Percentiles rank a stretch among this genome's conserved stretches.
Conservation (phyloP, 2,797 vertebrate species). For the Zonotrichia albicollis region DNA sequence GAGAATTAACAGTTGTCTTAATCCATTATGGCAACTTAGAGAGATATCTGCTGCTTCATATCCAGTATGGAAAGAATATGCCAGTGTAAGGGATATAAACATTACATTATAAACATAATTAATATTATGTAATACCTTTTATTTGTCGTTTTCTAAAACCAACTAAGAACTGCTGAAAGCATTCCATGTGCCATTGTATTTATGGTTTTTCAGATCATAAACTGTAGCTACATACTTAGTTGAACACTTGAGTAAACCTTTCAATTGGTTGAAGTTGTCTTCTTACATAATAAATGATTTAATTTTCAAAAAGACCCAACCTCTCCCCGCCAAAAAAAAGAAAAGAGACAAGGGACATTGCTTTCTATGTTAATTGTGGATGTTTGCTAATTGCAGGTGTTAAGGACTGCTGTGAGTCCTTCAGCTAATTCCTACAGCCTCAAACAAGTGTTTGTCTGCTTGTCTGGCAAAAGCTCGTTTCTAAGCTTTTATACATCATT, state of each 20-base stretch:
- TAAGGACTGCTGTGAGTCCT: neutral
- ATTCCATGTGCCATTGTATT: neutral
- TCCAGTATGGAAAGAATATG: neutral
- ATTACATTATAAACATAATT: too few species aligned
- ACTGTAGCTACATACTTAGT: neutral
- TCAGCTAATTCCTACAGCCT: neutral
- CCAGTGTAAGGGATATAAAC: neutral
- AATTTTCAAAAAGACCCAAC: neutral
- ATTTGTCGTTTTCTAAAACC: neutral
- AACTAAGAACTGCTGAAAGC: neutral
- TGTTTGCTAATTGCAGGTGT: neutral
- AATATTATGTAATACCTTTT: neutral
- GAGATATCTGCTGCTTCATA: neutral
- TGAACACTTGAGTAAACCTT: neutral
- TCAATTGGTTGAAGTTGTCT: neutral
- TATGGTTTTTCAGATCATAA: neutral
- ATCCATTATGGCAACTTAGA: neutral
- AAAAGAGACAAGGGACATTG: too few species aligned
- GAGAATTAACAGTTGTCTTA: neutral
- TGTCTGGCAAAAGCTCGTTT: neutral
- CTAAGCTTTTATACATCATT: neutral
- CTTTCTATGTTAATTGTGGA: neutral
- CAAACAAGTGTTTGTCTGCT: rapidly evolving
- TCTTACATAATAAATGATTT: neutral
- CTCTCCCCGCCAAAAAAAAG: too few species aligned